These are phyloP conservation scores for Chromoteleia sp. DNA, from an alignment of 2,888 invertebrate species.

Conservation along the genomic window DNA sequence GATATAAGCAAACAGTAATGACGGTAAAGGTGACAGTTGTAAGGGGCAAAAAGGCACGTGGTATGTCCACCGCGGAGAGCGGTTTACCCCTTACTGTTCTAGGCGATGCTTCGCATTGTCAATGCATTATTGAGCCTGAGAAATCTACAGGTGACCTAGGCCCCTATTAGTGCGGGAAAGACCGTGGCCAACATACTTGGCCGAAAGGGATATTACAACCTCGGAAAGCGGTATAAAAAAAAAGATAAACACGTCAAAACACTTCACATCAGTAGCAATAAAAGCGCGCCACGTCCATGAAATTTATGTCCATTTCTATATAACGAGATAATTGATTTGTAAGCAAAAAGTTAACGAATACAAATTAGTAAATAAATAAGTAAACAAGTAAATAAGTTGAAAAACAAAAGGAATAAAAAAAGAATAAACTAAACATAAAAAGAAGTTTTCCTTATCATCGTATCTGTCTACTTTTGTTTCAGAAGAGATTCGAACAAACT, in stretches of 20 bases:
- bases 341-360: too few species aligned
- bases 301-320: neutral
- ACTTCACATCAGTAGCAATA: slow-evolving; percentile 44
- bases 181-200: slow-evolving; percentile 67
- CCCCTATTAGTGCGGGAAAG: slow-evolving; percentile 77
- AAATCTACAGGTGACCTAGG: slow-evolving; percentile 82
- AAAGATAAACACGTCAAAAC: slow-evolving; percentile 68
- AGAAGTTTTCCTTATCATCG: too few species aligned
- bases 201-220: slow-evolving; percentile 56
- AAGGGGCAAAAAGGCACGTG: slow-evolving; percentile 71
- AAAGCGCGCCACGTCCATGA: slow-evolving; percentile 1
- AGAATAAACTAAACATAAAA: too few species aligned
- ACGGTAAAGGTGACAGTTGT: slow-evolving; percentile 58
- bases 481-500: slow-evolving; percentile 15
- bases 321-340: neutral
- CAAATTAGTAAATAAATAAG: too few species aligned
- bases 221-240: slow-evolving; percentile 46
- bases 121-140: slow-evolving; percentile 84
- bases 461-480: too few species aligned
- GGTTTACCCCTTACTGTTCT: slow-evolving; percentile 74
- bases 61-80: slow-evolving; percentile 60
- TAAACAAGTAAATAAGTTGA: too few species aligned
- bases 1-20: slow-evolving; percentile 50
- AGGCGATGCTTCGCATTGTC: slow-evolving; percentile 76
- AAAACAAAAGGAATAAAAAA: too few species aligned